Base-by-base conservation (phyloP, 1,140 invertebrate genomes). In the Zaprionus ghesquierei region DNA sequence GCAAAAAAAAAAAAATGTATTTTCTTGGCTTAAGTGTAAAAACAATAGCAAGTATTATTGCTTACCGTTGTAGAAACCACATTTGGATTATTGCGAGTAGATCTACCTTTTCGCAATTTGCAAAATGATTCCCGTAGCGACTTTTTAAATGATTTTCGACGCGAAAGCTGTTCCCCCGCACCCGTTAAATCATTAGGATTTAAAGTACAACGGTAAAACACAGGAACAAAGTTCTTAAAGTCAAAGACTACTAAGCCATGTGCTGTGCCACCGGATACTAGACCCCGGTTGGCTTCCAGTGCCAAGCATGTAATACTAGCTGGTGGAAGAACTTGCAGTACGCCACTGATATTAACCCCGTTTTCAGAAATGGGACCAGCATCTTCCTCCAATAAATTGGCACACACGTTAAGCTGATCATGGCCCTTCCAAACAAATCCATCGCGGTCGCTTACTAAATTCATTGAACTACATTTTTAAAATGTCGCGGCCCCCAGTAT, bases 341-440 rank as follows among this genome's bases (percentile, higher is more conserved):
- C 93, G 22, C 95, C 95, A 3, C 94, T 94, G 0, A 97, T 96
- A 93, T 98, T 95, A 78, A 95, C 97, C 31, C 95, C 96, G 35
- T 73, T 69, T 18, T 94, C 92, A 2, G 93, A 92, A 41, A 96
- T 94, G n/a, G 93, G 93, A 65, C 92, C 61, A 15, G 81, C 75
- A 35, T 89, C 41, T 38, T 85, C 60, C 27, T 89, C 75, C 23
- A 92, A 50, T 69, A 81, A 89, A 71, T 92, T 81, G 5, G 69
- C 18, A n/a, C 91, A 81, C 10, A 92, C 89, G 53, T 85, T 92
- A 6, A 99, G 93, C 68, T 97, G 95, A 82, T 97, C 96, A 92
- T 99, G 98, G n/a, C 98, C 98, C 93, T 99, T 99, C 98, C 98
- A 99, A 0, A 98, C 96, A 93, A 99, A 99, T 12, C 96, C 96